Base-by-base conservation (phyloP, 2,113 vertebrate genomes). In the Anas platyrhynchos region DNA sequence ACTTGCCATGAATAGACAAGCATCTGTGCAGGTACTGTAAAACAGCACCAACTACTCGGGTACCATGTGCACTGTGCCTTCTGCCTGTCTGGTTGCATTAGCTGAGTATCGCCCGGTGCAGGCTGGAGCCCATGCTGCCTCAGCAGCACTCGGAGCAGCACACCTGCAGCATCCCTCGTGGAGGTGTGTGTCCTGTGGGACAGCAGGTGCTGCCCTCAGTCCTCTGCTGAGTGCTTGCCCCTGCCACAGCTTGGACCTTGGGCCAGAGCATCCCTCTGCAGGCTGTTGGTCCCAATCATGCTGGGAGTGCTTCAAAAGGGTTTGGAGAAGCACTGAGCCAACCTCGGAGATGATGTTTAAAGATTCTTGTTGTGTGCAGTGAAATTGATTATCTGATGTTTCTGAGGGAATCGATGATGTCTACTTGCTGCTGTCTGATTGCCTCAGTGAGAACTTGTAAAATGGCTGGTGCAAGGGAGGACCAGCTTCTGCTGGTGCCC, bases 391-490 rank as follows among this genome's bases (percentile, higher is more conserved):
- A 7, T 26, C 38, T 20, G 74, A 29, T 1, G 4, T 58, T 27
- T 38, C n/a, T 13, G 32, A 32, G 75, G 82, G 62, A 16, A 59
- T 58, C 18, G 0, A 6, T 44, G 46, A 7, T 10, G 21, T 11
- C 43, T n/a, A 1, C 48, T 41, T 76, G 79, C 62, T 75, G 90
- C 78, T 58, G 61, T 31, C 44, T 13, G 11, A 31, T 13, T 36
- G 54, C 31, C 26, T 3, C 29, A 9, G 50, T 6, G 13, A 31
- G 43, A 21, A 38, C 50, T 36, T 1, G 29, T 41, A 16, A 12
- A 3, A 1, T 17, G 3, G 48, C 31, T 1, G 2, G 6, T 3
- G 23, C 0, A 2, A 50, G 38, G 29, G 52, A 43, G 48, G 48
- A 36, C 54, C 74, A 46, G 43, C 41, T 31, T 36, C 73, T 31